Conservation (phyloP, 2,797 vertebrate genomes). For the Glossophaga mutica region DNA sequence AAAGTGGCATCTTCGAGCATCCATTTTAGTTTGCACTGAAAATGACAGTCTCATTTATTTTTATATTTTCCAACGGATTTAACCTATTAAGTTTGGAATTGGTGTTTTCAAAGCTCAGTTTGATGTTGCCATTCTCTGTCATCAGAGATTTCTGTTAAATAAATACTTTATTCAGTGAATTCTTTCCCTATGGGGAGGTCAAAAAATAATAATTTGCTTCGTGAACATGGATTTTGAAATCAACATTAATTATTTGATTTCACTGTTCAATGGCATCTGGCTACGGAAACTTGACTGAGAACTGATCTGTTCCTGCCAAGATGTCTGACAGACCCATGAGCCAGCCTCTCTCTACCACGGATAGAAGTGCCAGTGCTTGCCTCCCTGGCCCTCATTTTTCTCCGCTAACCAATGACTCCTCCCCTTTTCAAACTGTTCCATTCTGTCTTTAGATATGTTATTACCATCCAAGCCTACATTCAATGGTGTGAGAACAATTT, state of each 20-base stretch:
- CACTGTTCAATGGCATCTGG: background rate
- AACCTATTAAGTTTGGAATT: background rate
- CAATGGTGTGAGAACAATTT: background rate
- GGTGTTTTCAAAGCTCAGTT: background rate
- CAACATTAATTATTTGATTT: constrained; percentile 18
- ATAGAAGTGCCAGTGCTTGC: background rate
- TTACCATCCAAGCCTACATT: background rate
- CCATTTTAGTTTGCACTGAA: background rate
- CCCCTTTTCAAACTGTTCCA: background rate
- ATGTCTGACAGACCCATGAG: background rate
- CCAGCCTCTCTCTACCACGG: background rate
- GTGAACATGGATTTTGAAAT: constrained; percentile 33
- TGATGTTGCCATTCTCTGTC: background rate
- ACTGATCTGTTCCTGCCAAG: background rate
- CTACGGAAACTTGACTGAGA: background rate
- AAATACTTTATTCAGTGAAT: background rate
- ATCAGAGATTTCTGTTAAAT: background rate
- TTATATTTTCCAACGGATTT: background rate
- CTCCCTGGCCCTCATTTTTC: background rate
- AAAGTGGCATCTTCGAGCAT: background rate
- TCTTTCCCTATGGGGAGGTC: background rate
- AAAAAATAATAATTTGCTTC: constrained; percentile 38
- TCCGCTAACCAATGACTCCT: background rate
- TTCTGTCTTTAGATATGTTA: background rate
- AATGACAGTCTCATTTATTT: background rate